These are phyloP conservation scores for Clusia tigrina DNA, from an alignment of 2,888 invertebrate species.

Conservation along the genomic window DNA sequence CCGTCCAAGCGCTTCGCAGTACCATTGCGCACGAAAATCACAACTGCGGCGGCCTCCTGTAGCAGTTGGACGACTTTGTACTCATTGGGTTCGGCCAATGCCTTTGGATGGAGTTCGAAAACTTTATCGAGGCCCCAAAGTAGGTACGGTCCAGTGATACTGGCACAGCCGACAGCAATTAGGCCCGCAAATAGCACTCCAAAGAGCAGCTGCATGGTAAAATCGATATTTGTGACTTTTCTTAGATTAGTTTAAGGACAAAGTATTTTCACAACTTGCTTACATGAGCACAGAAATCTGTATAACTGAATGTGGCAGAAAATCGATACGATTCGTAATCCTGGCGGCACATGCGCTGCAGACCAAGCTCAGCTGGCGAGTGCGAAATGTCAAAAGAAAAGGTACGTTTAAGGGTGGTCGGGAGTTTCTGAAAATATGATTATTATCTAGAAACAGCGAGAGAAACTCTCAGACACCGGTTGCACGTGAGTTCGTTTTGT, in stretches of 20 bases:
- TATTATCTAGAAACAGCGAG: too few species aligned
- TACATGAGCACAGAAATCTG: conserved; percentile 30
- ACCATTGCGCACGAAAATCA: conserved; percentile 70
- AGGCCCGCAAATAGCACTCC: conserved; percentile 45
- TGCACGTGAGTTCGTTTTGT: too few species aligned
- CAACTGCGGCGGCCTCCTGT: conserved; percentile 68
- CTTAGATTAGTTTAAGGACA: neutral
- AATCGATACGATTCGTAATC: conserved; percentile 28
- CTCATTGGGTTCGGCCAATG: conserved; percentile 67
- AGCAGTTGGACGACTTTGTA: conserved; percentile 70
- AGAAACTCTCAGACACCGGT: too few species aligned
- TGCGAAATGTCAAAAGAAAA: neutral
- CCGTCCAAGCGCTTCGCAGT: conserved; percentile 68
- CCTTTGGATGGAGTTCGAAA: conserved; percentile 66
- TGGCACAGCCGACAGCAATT: conserved; percentile 56
- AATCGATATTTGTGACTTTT: conserved; percentile 24
- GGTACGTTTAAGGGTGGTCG: conserved; percentile 1
- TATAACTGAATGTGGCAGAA: conserved; percentile 32
- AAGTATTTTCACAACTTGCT: neutral
- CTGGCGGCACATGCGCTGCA: conserved; percentile 1
- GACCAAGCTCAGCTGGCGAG: neutral
- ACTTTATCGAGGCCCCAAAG: conserved; percentile 70
- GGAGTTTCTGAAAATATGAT: too few species aligned
- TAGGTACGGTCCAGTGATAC: conserved; percentile 70
- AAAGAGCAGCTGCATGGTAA: conserved; percentile 45